A percentile compares a stretch with the other conserved stretches of the same genome.
Conservation (phyloP, 2,888 invertebrate genomes). For the Eristalinus aeneus region DNA sequence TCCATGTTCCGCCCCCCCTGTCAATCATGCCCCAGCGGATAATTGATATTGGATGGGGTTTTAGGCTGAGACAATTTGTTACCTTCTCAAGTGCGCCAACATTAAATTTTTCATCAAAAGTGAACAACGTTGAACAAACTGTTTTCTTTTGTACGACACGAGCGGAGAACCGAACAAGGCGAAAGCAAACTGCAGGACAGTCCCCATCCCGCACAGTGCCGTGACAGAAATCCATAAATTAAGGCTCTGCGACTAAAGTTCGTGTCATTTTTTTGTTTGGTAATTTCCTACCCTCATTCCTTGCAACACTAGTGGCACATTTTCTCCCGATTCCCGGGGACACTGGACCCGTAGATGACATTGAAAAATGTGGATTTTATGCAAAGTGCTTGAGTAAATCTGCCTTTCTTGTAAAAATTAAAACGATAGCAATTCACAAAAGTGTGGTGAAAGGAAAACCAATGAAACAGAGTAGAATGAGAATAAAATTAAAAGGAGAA, state of each 20-base stretch:
- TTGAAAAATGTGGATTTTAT: slow-evolving; percentile 80
- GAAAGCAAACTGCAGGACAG: slow-evolving; percentile 1
- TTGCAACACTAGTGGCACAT: slow-evolving; percentile 39
- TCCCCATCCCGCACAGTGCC: slow-evolving; percentile 12
- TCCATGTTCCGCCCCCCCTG: neutral
- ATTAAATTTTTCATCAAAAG: slow-evolving; percentile 24
- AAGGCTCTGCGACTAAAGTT: slow-evolving; percentile 46
- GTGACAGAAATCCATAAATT: slow-evolving; percentile 58
- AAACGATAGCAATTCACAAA: slow-evolving; percentile 51
- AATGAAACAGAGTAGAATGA: too few relatives aligned
- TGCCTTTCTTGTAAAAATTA: slow-evolving; percentile 65
- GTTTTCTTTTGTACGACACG: neutral
- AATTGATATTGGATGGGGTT: slow-evolving; percentile 47
- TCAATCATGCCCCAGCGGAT: slow-evolving; percentile 37
- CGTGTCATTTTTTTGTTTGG: slow-evolving; percentile 33
- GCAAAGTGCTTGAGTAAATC: slow-evolving; percentile 73
- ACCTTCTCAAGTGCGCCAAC: slow-evolving; percentile 45
- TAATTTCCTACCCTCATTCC: slow-evolving; percentile 38
- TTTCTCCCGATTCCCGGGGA: slow-evolving; percentile 35
- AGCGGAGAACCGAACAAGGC: neutral
- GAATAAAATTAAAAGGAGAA: slow-evolving; percentile 14
- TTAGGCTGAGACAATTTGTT: slow-evolving; percentile 49
- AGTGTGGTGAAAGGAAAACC: slow-evolving; percentile 15
- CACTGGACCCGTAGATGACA: slow-evolving; percentile 74
- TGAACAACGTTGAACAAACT: neutral